Base-by-base conservation (phyloP, 2,113 vertebrate genomes). In the Clarias gariepinus region DNA sequence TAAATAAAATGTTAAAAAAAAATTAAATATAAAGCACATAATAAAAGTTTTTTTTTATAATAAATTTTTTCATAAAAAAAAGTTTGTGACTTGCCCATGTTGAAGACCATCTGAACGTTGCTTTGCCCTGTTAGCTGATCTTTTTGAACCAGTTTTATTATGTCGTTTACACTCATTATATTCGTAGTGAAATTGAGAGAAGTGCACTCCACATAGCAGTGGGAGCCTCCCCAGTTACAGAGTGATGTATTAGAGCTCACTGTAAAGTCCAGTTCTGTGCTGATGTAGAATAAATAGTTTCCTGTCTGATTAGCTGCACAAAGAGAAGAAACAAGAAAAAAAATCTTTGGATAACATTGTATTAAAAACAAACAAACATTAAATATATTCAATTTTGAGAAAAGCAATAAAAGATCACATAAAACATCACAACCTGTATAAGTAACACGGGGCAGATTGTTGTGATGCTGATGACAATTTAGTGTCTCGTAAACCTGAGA, bases 331-430 rank as follows among this genome's bases (percentile, higher is more conserved):
- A 30, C 16, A 68, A 68, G 30, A 1, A 33, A 69, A 33, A 1
- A 69, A 69, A 12, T 16, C 28, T 18, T 4, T 33, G 66, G 4
- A 16, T 69, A 69, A 33, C 15, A 30, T 11, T 33, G 13, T 68
- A 16, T 13, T 28, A 68, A 5, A 30, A 2, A 68, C 5, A 69
- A 55, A 47, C 41, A 47, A 7, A 47, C 4, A 7, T 47, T 0
- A 47, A 47, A 47, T 19, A 95, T 16, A 53, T 91, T 90, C 55
- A 88, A 7, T 77, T 89, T 88, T 12, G 87, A 90, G 86, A 94
- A 95, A 81, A 93, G 89, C 0, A 91, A 88, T 19, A 94, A 95
- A 53, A 95, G 81, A 69, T n/a, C n/a, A n/a, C n/a, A n/a, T n/a
- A n/a, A n/a, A n/a, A n/a, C n/a, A 36, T 91, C 73, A 3, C 93